These are phyloP conservation scores for Capreolus pygargus DNA, from an alignment of 2,113 vertebrate genomes.

Conservation along the genomic window DNA sequence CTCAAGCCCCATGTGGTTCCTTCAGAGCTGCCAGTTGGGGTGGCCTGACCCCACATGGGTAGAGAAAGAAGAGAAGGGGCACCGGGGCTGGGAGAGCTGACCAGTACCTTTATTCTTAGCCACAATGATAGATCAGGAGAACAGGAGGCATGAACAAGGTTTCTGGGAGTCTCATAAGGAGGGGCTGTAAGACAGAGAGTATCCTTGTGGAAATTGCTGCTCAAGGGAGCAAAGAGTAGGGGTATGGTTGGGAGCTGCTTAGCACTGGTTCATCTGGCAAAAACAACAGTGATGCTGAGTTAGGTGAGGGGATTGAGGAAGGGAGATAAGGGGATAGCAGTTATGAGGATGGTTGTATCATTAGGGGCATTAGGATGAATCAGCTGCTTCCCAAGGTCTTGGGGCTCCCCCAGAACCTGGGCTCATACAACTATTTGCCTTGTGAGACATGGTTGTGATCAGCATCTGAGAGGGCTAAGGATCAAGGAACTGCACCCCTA, in stretches of 20 bases:
- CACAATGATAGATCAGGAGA: rapidly evolving
- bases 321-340: background rate
- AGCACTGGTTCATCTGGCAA: background rate
- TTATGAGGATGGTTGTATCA: background rate
- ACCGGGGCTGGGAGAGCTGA: background rate
- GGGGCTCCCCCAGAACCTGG: background rate
- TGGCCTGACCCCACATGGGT: background rate
- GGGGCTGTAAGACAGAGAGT: too few relatives aligned
- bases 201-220: background rate
- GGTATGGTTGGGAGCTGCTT: too few relatives aligned
- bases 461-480: background rate
- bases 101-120: rapidly evolving
- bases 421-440: background rate
- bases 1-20: background rate
- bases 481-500: too few relatives aligned
- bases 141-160: background rate
- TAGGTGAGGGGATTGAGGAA: background rate
- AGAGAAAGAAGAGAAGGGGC: background rate
- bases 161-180: background rate
- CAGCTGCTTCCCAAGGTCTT: background rate
- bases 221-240: rapidly evolving
- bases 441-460: background rate
- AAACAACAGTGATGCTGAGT: too few relatives aligned
- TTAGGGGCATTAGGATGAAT: background rate
- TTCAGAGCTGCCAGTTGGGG: background rate